phyloP scores from a whole-genome alignment of 2,113 vertebrate species.

The Mustela nigripes region DNA sequence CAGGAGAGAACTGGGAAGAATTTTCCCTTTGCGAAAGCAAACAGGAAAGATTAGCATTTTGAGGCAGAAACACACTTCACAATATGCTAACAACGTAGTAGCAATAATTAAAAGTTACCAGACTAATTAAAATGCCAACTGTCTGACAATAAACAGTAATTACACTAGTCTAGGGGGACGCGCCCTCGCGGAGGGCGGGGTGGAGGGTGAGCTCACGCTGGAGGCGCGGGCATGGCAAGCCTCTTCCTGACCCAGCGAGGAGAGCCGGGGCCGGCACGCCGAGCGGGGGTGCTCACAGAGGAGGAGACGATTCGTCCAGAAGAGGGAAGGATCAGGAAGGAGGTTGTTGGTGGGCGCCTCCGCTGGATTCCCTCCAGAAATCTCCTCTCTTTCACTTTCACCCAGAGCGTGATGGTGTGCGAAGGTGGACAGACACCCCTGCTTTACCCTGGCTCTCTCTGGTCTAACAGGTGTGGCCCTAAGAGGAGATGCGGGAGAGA shows the following conservation, averaged over 20 bases:
- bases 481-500: background rate
- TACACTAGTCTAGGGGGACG: background rate
- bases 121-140: constrained; percentile 41
- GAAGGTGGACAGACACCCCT: fast-evolving
- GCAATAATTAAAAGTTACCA: constrained; percentile 61
- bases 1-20: background rate
- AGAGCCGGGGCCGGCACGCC: fast-evolving
- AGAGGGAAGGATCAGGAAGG: background rate
- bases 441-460: background rate
- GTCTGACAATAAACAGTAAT: constrained; percentile 27
- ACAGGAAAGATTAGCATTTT: constrained; percentile 1
- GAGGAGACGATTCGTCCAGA: background rate
- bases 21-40: constrained; percentile 22
- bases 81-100: background rate
- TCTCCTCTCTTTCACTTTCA: background rate
- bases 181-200: background rate
- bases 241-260: background rate
- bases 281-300: background rate
- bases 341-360: background rate
- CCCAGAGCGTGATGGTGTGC: background rate
- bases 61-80: background rate
- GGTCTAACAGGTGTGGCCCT: background rate
- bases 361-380: no score
- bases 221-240: background rate
- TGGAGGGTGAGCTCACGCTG: background rate